Base-by-base conservation (phyloP, 2,113 vertebrate genomes). In the Nyctereutes procyonoides region DNA sequence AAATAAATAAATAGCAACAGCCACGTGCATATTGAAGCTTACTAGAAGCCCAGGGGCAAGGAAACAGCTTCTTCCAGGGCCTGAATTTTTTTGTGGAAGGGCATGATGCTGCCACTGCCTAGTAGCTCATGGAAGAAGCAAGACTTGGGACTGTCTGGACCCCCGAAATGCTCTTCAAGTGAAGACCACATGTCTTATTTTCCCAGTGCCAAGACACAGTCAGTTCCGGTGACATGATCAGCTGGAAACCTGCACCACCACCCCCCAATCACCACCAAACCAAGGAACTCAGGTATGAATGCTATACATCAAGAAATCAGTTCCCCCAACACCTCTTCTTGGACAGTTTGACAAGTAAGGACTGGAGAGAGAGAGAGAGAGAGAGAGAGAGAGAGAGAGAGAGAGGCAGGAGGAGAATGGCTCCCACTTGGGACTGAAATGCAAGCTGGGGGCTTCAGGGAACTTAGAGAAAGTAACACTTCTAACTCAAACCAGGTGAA, bases 401-500 rank as follows among this genome's bases (percentile, higher is more conserved):
- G 5, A n/a, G 10, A 43, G 1, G 2, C 3, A 17, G 69, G 7
- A 63, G 62, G 20, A 88, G 53, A 17, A 67, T 0, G 35, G 16
- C 28, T 28, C 24, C 53, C 8, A 7, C 32, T 8, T 1, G 12
- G 73, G 26, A 38, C 58, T 62, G 10, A 43, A 69, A 26, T 11
- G 13, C 43, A 48, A 1, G 5, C 87, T 26, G 9, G 17, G 3
- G 3, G 1, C 17, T 81, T 43, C n/a, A 8, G 28, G 38, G 8
- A 92, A 35, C 15, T 53, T 35, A 82, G 43, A 81, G 22, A 65
- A 90, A 51, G 58, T 38, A 85, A 93, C 8, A 2, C 38, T 82
- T 73, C 95, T 48, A 67, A 38, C 10, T 20, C 32, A 17, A 28
- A 19, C 11, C 93, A 92, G 87, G 77, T 81, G 95, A 95, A 93